phyloP scores from a whole-genome alignment of 2,113 vertebrate genomes.

The Chrysochloris asiatica region DNA sequence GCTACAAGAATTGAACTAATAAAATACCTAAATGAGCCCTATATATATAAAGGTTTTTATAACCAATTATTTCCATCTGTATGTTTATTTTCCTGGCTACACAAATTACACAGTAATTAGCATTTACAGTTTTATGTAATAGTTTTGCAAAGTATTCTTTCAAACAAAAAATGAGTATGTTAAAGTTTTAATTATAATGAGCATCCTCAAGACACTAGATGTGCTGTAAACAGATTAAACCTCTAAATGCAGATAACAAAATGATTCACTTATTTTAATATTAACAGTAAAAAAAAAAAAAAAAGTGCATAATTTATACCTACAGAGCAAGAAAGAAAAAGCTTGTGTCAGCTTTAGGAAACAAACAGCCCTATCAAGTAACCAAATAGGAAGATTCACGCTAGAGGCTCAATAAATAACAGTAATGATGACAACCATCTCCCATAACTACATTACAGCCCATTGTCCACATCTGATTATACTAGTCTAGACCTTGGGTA shows the following conservation, averaged over 20 bases:
- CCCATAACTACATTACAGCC: constrained; percentile 56
- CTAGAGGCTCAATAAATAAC: constrained; percentile 74
- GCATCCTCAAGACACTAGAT: constrained; percentile 45
- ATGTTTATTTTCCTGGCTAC: constrained; percentile 7
- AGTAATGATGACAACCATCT: constrained; percentile 76
- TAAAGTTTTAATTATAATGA: constrained; percentile 53
- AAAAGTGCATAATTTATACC: constrained; percentile 61
- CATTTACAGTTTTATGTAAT: constrained; percentile 30
- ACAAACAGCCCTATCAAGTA: constrained; percentile 76
- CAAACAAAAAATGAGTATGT: constrained; percentile 45
- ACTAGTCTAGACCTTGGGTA: constrained; percentile 66
- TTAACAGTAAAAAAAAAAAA: constrained; percentile 57
- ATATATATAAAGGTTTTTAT: neutral
- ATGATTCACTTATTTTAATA: constrained; percentile 69
- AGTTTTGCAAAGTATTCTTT: neutral
- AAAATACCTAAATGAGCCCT: neutral
- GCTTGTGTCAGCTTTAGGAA: constrained; percentile 68
- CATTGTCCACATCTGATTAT: constrained; percentile 75
- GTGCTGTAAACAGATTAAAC: constrained; percentile 32
- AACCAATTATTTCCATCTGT: neutral
- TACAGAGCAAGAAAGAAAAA: constrained; percentile 37
- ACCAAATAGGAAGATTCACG: constrained; percentile 67
- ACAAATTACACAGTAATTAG: neutral
- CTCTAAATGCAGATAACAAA: constrained; percentile 53
- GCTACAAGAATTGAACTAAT: neutral